phyloP scores from a whole-genome alignment of 2,113 vertebrate species.

The Ictalurus furcatus region DNA sequence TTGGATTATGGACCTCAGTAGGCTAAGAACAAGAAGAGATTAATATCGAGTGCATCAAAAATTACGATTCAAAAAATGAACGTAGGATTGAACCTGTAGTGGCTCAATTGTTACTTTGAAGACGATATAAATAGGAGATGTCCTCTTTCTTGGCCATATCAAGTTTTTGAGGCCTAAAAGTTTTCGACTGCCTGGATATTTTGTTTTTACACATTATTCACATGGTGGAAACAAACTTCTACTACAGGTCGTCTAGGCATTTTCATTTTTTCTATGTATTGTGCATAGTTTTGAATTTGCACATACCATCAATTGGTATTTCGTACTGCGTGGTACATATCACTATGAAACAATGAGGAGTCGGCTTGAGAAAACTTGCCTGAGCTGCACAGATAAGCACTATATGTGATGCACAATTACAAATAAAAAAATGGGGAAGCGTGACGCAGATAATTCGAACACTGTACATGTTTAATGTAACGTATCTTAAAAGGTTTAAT shows the following conservation, averaged over 20 bases:
- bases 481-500: not conserved
- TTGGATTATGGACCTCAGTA: not conserved
- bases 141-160: not conserved
- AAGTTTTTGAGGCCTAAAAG: not conserved
- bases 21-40: not conserved
- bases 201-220: not conserved
- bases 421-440: too few species aligned
- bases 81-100: not conserved
- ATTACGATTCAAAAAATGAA: not conserved
- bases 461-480: not conserved
- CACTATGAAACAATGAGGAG: not conserved
- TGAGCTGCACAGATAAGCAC: not conserved
- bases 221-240: not conserved
- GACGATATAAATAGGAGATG: not conserved
- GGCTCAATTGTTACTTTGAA: not conserved
- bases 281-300: not conserved
- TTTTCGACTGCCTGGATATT: too few species aligned
- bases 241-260: too few species aligned
- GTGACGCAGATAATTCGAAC: not conserved
- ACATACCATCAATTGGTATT: not conserved
- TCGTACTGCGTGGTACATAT: not conserved
- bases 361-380: not conserved
- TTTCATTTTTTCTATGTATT: not conserved
- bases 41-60: not conserved
- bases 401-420: too few species aligned